Conservation (phyloP, 1,140 invertebrate species). For the Homalodisca vitripennis region DNA sequence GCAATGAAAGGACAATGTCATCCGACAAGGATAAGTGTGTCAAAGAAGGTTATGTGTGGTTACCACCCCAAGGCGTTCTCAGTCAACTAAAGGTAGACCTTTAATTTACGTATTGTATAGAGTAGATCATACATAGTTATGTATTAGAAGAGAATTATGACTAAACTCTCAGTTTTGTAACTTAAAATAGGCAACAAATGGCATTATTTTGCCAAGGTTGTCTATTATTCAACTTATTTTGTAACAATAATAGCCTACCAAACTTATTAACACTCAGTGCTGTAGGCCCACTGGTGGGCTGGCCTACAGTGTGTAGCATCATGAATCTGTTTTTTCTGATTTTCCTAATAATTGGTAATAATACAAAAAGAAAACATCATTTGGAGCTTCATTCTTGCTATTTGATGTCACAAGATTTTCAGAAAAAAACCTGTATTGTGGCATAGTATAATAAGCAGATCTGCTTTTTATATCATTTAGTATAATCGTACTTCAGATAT, state of each 20-base stretch:
- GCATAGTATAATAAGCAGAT: no score
- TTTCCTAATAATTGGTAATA: no score
- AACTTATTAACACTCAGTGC: background rate
- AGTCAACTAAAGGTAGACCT: slow-evolving; percentile 53
- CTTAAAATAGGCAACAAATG: background rate
- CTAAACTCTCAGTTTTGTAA: background rate
- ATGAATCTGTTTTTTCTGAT: no score
- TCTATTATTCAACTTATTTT: background rate
- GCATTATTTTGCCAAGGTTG: background rate
- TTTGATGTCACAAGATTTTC: no score
- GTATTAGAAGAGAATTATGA: background rate
- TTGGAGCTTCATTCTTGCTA: no score
- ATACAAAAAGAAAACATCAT: no score
- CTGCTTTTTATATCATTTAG: no score
- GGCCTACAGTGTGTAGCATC: no score
- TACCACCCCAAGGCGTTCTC: slow-evolving; percentile 64
- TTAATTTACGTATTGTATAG: background rate
- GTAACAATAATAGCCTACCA: background rate
- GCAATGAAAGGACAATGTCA: slow-evolving; percentile 33
- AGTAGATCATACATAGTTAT: background rate
- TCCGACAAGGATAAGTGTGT: slow-evolving; percentile 55
- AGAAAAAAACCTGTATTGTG: no score
- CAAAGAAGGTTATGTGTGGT: slow-evolving; percentile 63
- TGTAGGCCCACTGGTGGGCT: no score
- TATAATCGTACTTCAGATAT: no score